Percentiles rank a stretch among this genome's conserved stretches.
phyloP scores from a whole-genome alignment of 37 sponge, comb jelly and placozoan species.

The Mnemiopsis leidyi region DNA sequence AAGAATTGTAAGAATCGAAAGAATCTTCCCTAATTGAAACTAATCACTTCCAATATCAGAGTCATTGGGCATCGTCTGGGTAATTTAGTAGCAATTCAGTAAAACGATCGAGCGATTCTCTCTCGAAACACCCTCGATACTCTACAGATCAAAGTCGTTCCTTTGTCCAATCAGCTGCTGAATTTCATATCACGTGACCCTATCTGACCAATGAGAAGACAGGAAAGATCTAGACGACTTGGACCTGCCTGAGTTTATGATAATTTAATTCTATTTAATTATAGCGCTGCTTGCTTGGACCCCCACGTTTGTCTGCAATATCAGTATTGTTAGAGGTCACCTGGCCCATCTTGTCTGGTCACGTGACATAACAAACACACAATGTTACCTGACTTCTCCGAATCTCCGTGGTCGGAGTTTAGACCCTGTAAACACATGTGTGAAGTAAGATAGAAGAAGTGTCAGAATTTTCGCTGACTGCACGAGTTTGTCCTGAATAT shows the following conservation, averaged over 20 bases:
- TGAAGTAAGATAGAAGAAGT: no score
- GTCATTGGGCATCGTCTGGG: not conserved
- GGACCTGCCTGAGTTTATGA: not conserved
- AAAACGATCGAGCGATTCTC: not conserved
- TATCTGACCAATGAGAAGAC: not conserved
- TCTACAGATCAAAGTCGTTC: not conserved
- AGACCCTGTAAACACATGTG: no score
- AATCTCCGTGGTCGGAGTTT: no score
- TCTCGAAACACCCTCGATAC: not conserved
- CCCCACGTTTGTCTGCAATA: not conserved
- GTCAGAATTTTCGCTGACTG: no score
- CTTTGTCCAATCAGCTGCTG: not conserved
- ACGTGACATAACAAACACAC: constrained; percentile 14
- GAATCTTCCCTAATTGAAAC: not conserved
- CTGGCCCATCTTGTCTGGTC: not conserved
- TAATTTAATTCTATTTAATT: constrained; percentile 63
- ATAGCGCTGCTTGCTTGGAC: constrained; percentile 22
- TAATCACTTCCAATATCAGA: not conserved
- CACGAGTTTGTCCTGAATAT: no score
- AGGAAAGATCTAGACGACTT: not conserved
- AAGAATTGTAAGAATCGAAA: not conserved
- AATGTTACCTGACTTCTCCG: no score
- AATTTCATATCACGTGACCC: not conserved
- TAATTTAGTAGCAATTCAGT: not conserved
- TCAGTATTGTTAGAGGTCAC: not conserved